phyloP scores from a whole-genome alignment of 2,797 vertebrate genomes.

The Chrysocyon brachyurus region DNA sequence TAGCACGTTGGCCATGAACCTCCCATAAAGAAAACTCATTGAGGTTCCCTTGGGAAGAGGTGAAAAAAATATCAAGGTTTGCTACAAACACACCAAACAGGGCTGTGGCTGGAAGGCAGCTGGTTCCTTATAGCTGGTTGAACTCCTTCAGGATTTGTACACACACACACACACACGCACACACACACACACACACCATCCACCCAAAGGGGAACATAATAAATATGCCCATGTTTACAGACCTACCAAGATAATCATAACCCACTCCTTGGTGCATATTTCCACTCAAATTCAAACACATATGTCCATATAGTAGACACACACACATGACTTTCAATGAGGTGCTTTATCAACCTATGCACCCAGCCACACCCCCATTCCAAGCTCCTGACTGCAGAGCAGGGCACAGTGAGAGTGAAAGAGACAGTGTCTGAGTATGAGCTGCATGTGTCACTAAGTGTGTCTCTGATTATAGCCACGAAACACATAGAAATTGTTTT shows the following conservation, averaged over 20 bases:
- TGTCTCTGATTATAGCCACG: slow-evolving; percentile 50
- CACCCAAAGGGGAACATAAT: not conserved
- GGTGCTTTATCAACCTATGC: not conserved
- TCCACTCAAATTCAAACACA: slow-evolving; percentile 46
- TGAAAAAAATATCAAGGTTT: slow-evolving; percentile 77
- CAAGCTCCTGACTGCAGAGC: slow-evolving; percentile 39
- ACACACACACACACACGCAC: not conserved
- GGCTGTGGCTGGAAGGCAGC: slow-evolving; percentile 72
- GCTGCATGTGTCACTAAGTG: slow-evolving; percentile 48
- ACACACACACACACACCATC: not conserved
- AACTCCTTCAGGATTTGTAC: slow-evolving; percentile 71
- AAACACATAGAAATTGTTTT: slow-evolving; percentile 61
- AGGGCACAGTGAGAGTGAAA: slow-evolving; percentile 56
- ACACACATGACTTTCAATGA: slow-evolving; percentile 26
- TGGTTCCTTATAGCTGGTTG: slow-evolving; percentile 72
- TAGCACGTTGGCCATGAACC: slow-evolving; percentile 83
- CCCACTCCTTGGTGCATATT: slow-evolving; percentile 5
- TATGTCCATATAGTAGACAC: not conserved
- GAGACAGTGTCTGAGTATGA: slow-evolving; percentile 68
- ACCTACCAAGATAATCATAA: not conserved
- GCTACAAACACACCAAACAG: slow-evolving; percentile 82
- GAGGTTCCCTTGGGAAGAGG: slow-evolving; percentile 82
- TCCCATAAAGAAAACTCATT: slow-evolving; percentile 85
- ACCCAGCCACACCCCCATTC: not conserved
- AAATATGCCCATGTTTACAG: slow-evolving; percentile 64